Conservation (phyloP, 1,140 invertebrate genomes). For the Diprion similis region DNA sequence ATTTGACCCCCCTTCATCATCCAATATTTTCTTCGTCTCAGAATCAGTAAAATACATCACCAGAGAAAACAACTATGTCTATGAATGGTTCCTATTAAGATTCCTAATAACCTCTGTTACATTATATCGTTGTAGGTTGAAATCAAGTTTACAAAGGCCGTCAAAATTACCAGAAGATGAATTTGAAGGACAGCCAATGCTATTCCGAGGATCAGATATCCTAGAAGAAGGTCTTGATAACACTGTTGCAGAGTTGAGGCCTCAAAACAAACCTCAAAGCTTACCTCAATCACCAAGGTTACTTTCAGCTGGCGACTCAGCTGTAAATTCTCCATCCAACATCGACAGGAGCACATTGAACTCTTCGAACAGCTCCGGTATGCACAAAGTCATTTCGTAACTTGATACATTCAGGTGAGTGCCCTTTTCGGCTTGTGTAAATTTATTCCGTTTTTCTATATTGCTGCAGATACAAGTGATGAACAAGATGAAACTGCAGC, state of each 20-base stretch:
- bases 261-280: conserved; percentile 26
- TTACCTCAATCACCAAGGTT: not conserved
- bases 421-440: not conserved
- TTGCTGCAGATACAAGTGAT: conserved; percentile 39
- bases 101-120: too few relatives aligned
- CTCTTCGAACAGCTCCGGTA: conserved; percentile 6
- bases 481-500: conserved; percentile 44
- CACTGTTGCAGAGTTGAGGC: conserved; percentile 38
- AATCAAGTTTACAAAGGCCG: conserved; percentile 21
- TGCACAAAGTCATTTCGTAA: not conserved
- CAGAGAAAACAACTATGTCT: too few relatives aligned
- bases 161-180: conserved; percentile 26
- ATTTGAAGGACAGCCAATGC: conserved; percentile 34
- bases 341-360: conserved; percentile 29
- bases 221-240: conserved; percentile 38
- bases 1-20: too few relatives aligned
- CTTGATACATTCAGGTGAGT: not conserved
- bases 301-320: conserved; percentile 13
- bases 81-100: too few relatives aligned
- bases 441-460: conserved; percentile 10
- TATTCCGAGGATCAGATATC: conserved; percentile 30
- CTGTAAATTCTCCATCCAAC: conserved; percentile 27
- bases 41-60: too few relatives aligned
- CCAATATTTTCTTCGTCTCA: too few relatives aligned
- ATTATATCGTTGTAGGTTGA: conserved; percentile 26